These are phyloP conservation scores for Drosophila limbata DNA, from an alignment of 2,888 invertebrate species.

Conservation along the genomic window DNA sequence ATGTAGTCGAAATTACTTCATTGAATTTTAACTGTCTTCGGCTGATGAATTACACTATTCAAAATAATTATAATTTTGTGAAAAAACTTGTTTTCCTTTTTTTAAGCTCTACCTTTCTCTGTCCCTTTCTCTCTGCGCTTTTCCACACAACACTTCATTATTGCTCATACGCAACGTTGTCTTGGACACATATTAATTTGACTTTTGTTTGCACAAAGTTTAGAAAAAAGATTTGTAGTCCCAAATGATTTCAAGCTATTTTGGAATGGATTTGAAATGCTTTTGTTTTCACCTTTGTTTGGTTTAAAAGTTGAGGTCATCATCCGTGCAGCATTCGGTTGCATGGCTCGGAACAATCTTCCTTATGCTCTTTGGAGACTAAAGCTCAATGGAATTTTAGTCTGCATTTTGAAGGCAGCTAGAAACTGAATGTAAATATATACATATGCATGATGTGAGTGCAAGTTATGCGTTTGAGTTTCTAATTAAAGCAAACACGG, in stretches of 20 bases:
- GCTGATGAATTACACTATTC: no score
- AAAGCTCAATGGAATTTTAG: constrained; percentile 5
- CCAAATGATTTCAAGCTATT: background rate
- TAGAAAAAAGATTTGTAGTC: constrained; percentile 4
- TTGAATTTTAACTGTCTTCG: no score
- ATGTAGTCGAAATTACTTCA: no score
- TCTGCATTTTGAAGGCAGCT: no score
- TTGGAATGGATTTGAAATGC: constrained; percentile 1
- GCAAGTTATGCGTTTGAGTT: constrained; percentile 4
- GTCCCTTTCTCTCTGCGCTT: no score
- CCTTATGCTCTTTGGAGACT: background rate
- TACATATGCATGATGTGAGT: constrained; percentile 1
- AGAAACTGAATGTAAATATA: background rate
- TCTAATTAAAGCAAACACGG: constrained; percentile 26
- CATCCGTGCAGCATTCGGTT: background rate
- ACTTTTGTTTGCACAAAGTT: background rate
- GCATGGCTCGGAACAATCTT: background rate
- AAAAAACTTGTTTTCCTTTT: no score
- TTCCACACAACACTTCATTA: background rate
- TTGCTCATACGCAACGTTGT: constrained; percentile 11
- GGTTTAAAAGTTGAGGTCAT: background rate
- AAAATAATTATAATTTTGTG: no score
- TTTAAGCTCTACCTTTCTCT: no score
- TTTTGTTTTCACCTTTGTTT: background rate
- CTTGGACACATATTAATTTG: background rate